Conservation (phyloP, 1,140 invertebrate species). For the Littorina saxatilis region DNA sequence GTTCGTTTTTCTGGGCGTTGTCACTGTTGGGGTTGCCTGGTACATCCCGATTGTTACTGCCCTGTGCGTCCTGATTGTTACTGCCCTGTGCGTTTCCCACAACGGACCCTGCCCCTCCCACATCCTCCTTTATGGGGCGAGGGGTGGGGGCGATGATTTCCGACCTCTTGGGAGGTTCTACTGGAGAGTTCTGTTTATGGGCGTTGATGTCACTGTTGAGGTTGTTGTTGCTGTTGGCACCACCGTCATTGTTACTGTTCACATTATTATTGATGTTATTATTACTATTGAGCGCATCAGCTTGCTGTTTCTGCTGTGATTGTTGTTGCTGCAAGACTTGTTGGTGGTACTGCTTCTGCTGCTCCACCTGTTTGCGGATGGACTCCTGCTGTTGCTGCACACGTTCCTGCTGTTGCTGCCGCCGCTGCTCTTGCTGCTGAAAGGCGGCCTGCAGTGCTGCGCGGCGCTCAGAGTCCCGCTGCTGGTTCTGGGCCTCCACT, state of each 20-base stretch:
- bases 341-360: slow-evolving; percentile 22
- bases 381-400: slow-evolving; percentile 14
- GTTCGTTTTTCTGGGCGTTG: neutral
- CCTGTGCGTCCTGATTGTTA: neutral
- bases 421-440: slow-evolving; percentile 19
- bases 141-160: neutral
- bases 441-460: neutral
- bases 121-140: neutral
- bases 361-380: slow-evolving; percentile 6
- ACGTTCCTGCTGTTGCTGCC: neutral
- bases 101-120: neutral
- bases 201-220: slow-evolving; percentile 13
- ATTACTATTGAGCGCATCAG: neutral
- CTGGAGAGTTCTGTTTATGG: slow-evolving; percentile 1
- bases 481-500: neutral
- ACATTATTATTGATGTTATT: slow-evolving; percentile 4
- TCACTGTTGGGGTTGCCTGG: neutral
- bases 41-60: neutral
- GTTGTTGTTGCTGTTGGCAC: slow-evolving; percentile 9
- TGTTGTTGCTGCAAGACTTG: neutral
- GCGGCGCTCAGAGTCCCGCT: neutral
- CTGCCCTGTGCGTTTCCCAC: neutral
- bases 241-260: neutral
- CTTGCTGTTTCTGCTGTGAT: slow-evolving; percentile 18
- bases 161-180: neutral